These are phyloP conservation scores for Norana najaformis DNA, from an alignment of 2,888 invertebrate genomes.

Conservation along the genomic window DNA sequence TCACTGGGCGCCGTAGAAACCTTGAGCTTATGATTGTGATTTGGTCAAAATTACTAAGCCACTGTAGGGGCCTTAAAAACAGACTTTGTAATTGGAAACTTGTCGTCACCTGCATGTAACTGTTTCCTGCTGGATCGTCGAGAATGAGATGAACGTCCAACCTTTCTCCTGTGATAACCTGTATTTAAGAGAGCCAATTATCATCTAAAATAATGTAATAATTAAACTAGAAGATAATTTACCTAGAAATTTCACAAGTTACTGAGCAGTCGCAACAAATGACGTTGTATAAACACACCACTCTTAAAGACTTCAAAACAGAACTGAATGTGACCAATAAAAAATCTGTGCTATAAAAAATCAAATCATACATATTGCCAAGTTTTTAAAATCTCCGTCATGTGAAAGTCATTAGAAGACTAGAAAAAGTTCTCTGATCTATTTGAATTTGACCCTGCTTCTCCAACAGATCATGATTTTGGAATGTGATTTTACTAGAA, in stretches of 20 bases:
- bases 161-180: conserved; percentile 69
- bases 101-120: conserved; percentile 72
- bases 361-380: too few species aligned
- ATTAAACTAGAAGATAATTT: neutral
- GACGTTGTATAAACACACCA: neutral
- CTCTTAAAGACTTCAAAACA: neutral
- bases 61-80: neutral
- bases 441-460: too few species aligned
- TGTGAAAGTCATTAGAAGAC: too few species aligned
- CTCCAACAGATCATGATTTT: too few species aligned
- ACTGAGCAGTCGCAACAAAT: neutral
- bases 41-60: too few species aligned
- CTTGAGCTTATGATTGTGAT: too few species aligned
- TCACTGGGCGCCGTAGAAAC: too few species aligned
- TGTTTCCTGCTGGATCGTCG: conserved; percentile 97
- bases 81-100: neutral
- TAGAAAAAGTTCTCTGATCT: too few species aligned
- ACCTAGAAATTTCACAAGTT: neutral
- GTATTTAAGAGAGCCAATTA: conserved; percentile 19
- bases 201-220: neutral
- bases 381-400: too few species aligned
- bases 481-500: too few species aligned
- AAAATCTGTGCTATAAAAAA: too few species aligned
- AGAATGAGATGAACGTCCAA: conserved; percentile 75
- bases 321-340: neutral